Percentiles rank a stretch among this genome's conserved stretches.
These are phyloP conservation scores for Torymus auratus DNA, from an alignment of 2,888 invertebrate genomes.

Conservation along the genomic window DNA sequence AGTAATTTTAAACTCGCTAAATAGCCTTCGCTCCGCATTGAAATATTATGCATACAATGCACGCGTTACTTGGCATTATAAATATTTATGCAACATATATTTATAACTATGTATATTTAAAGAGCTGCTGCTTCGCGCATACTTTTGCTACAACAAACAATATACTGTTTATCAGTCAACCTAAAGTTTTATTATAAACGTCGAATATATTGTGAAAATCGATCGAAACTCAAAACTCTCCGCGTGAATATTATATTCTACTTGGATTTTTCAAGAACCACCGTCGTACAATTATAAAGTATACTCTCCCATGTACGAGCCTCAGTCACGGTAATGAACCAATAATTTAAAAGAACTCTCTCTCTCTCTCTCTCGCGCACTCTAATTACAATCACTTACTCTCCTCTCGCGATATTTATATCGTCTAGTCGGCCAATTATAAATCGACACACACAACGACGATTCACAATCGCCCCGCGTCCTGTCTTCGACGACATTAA, in stretches of 20 bases:
- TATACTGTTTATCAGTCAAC: conserved; percentile 11
- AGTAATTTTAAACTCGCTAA: conserved; percentile 1
- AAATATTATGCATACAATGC: conserved; percentile 13
- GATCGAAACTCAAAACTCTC: too few species aligned
- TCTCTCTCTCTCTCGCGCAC: too few species aligned
- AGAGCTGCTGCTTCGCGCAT: not conserved
- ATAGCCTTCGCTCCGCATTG: not conserved
- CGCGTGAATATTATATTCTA: too few species aligned
- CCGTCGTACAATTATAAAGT: not conserved
- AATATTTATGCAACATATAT: conserved; percentile 4
- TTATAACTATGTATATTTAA: conserved; percentile 10
- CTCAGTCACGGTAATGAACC: not conserved
- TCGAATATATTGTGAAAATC: too few species aligned
- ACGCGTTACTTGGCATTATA: not conserved
- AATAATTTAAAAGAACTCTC: too few species aligned
- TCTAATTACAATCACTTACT: too few species aligned
- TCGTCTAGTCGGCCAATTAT: not conserved
- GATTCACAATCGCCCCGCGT: conserved; percentile 3
- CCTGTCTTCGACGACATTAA: not conserved
- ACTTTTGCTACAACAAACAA: conserved; percentile 11
- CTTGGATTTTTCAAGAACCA: too few species aligned
- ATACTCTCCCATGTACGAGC: not conserved
- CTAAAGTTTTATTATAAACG: not conserved
- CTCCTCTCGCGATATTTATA: too few species aligned
- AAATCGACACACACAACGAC: conserved; percentile 5